Percentiles rank a stretch among this genome's conserved stretches.
Conservation (phyloP, 2,888 invertebrate species). For the Drosophila villosipedis region DNA sequence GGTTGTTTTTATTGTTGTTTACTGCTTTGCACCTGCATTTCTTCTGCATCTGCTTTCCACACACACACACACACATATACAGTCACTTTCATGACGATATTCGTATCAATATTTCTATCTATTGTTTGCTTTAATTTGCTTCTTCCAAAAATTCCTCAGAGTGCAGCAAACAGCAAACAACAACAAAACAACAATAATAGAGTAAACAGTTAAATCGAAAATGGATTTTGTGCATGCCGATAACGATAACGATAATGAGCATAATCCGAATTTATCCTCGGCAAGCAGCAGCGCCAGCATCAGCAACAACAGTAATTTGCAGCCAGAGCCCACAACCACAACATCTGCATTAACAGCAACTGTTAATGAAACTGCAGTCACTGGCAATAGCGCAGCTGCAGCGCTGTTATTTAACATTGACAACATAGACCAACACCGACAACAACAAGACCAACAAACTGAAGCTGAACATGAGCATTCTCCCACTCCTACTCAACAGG, state of each 20-base stretch:
- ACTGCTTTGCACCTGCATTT: constrained; percentile 54
- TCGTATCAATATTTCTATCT: constrained; percentile 40
- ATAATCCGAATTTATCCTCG: constrained; percentile 70
- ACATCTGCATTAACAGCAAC: constrained; percentile 41
- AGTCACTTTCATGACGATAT: constrained; percentile 27
- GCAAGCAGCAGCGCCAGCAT: constrained; percentile 77
- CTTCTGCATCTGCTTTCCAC: constrained; percentile 34
- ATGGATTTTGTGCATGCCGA: constrained; percentile 63
- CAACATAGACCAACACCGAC: constrained; percentile 41
- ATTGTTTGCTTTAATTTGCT: constrained; percentile 55
- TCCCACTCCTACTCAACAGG: constrained; percentile 77
- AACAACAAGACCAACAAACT: constrained; percentile 40
- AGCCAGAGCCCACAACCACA: constrained; percentile 35
- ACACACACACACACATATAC: constrained; percentile 8
- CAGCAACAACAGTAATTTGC: constrained; percentile 60
- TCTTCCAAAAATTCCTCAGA: constrained; percentile 55
- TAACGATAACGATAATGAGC: constrained; percentile 76
- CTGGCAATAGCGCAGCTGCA: constrained; percentile 37
- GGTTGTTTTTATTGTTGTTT: constrained; percentile 43
- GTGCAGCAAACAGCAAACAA: constrained; percentile 24
- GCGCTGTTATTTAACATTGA: constrained; percentile 38
- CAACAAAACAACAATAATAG: constrained; percentile 31
- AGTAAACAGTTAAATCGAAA: constrained; percentile 31
- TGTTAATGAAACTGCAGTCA: constrained; percentile 44
- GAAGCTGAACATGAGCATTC: constrained; percentile 70